Conservation (phyloP, 2,797 vertebrate genomes). For the Catharus ustulatus region DNA sequence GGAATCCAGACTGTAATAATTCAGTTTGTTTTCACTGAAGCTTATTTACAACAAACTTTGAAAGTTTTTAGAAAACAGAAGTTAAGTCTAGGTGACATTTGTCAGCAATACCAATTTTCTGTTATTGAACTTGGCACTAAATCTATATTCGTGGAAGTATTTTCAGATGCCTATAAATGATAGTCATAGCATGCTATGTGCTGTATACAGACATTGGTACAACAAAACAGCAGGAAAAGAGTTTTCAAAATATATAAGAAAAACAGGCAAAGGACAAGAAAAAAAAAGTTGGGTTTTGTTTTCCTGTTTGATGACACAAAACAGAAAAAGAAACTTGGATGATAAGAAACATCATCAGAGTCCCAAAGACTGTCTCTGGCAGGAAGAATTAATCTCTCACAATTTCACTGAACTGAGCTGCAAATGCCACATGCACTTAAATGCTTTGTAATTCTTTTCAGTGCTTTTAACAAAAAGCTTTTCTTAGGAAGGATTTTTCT, state of each 20-base stretch:
- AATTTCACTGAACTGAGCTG: background rate
- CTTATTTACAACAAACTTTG: constrained; percentile 35
- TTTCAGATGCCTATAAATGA: background rate
- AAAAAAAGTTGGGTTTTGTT: background rate
- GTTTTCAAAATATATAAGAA: background rate
- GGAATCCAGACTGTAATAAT: constrained; percentile 34
- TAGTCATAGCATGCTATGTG: background rate
- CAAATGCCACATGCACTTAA: background rate
- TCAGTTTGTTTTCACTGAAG: constrained; percentile 1
- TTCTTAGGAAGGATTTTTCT: background rate
- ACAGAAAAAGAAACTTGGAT: background rate
- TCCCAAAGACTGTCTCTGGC: background rate
- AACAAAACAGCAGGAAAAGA: background rate
- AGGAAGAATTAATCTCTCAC: background rate
- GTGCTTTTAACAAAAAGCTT: background rate
- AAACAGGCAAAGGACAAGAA: background rate
- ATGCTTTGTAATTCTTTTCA: background rate
- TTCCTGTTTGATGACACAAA: background rate
- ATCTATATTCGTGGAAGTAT: background rate
- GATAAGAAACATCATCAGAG: background rate
- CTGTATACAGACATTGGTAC: background rate
- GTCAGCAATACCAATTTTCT: background rate
- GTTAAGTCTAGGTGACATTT: background rate
- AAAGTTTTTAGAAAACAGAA: constrained; percentile 1
- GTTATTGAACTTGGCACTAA: background rate